These are phyloP conservation scores for Propsilocerus akamusi DNA, from an alignment of 1,140 invertebrate genomes.

Conservation along the genomic window DNA sequence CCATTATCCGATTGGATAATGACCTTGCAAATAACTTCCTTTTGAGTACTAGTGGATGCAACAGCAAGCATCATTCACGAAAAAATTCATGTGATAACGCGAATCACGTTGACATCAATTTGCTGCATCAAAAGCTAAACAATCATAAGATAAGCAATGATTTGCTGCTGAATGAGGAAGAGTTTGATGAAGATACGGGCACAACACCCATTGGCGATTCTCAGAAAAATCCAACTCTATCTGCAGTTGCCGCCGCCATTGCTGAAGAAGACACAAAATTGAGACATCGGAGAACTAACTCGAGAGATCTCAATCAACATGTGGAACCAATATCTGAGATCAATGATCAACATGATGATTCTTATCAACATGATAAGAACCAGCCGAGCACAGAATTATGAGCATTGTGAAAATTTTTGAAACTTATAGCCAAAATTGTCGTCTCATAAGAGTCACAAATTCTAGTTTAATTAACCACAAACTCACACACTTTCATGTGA, in stretches of 20 bases:
- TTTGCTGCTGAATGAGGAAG: background rate
- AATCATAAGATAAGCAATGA: background rate
- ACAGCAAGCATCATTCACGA: background rate
- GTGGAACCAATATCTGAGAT: too few relatives aligned
- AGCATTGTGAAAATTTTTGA: too few relatives aligned
- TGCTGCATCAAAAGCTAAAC: background rate
- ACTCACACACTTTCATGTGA: too few relatives aligned
- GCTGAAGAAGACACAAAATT: conserved; percentile 24
- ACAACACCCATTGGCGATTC: background rate
- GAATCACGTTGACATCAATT: background rate
- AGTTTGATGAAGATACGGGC: background rate
- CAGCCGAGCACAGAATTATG: too few relatives aligned
- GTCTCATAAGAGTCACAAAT: too few relatives aligned
- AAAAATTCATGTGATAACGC: background rate
- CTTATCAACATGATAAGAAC: too few relatives aligned
- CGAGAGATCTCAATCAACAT: conserved; percentile 32
- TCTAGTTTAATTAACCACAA: too few relatives aligned
- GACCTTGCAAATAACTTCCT: background rate
- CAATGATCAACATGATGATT: too few relatives aligned
- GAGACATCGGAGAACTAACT: conserved; percentile 33
- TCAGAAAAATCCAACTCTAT: too few relatives aligned
- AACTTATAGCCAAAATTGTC: too few relatives aligned
- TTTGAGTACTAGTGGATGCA: background rate
- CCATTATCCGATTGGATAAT: background rate
- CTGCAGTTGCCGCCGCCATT: background rate